Conservation (phyloP, 2,888 invertebrate species). For the Calliopum simillimum region DNA sequence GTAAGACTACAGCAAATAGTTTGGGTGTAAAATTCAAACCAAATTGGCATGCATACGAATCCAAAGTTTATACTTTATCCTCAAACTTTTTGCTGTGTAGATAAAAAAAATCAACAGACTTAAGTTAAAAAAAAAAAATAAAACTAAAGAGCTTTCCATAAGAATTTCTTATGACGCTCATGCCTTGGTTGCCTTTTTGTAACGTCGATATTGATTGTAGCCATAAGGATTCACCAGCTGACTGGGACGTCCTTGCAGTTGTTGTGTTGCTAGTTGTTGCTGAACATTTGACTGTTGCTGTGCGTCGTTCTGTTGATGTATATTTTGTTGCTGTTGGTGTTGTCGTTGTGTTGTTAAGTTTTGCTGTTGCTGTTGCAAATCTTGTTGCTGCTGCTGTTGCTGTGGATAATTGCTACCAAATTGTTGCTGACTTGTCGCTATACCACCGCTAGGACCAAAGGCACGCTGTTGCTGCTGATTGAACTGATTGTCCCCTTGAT, state of each 20-base stretch:
- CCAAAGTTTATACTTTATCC: no score
- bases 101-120: conserved; percentile 25
- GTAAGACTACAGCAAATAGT: conserved; percentile 24
- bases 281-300: conserved; percentile 56
- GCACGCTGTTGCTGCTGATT: conserved; percentile 44
- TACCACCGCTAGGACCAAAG: conserved; percentile 33
- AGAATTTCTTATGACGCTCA: conserved; percentile 35
- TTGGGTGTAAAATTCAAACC: no score
- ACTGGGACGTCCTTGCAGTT: conserved; percentile 61
- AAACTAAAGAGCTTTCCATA: neutral
- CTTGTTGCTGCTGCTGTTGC: conserved; percentile 46
- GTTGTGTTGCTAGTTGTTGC: conserved; percentile 60
- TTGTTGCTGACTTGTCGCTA: conserved; percentile 49
- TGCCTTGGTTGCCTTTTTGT: conserved; percentile 57
- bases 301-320: conserved; percentile 48
- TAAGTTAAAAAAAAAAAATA: neutral
- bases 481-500: conserved; percentile 59
- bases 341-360: conserved; percentile 36
- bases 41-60: no score
- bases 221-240: conserved; percentile 63
- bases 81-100: no score
- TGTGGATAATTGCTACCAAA: conserved; percentile 46
- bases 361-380: conserved; percentile 52
- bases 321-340: conserved; percentile 50
- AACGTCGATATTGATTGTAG: conserved; percentile 64